Percentiles rank a stretch among this genome's conserved stretches.
These are phyloP conservation scores for Epistrophe grossulariae DNA, from an alignment of 2,888 invertebrate genomes.

Conservation along the genomic window DNA sequence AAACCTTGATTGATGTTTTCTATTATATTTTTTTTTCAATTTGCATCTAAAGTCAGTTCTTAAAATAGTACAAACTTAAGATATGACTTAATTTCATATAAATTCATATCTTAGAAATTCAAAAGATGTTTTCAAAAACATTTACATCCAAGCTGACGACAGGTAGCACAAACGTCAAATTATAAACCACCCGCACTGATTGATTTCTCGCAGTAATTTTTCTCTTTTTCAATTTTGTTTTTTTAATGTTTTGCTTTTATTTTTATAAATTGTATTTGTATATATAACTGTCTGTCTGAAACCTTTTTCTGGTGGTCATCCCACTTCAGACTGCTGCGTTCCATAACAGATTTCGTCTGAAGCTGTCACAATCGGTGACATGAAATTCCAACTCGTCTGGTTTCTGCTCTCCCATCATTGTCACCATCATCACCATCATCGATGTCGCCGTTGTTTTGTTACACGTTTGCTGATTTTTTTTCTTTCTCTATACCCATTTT, in stretches of 20 bases:
- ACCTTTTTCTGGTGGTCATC: conserved; percentile 67
- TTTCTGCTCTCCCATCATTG: conserved; percentile 41
- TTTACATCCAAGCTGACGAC: conserved; percentile 34
- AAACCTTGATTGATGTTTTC: background rate
- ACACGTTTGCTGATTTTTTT: conserved; percentile 30
- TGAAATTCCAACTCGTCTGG: conserved; percentile 66
- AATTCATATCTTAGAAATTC: conserved; percentile 31
- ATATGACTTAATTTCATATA: conserved; percentile 21
- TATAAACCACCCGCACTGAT: conserved; percentile 41
- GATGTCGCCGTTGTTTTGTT: conserved; percentile 49
- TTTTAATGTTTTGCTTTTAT: background rate
- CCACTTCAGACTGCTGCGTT: conserved; percentile 57
- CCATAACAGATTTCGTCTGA: conserved; percentile 69
- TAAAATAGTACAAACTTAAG: background rate
- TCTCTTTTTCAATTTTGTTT: background rate
- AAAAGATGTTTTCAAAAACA: conserved; percentile 11
- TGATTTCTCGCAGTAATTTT: conserved; percentile 35
- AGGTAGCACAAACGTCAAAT: conserved; percentile 42
- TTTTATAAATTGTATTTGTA: conserved; percentile 7
- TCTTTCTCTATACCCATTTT: background rate
- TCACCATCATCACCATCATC: conserved; percentile 61
- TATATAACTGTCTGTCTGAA: conserved; percentile 38
- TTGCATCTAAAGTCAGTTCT: conserved; percentile 1
- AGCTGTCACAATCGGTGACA: conserved; percentile 69
- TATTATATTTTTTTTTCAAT: background rate